Evolutionary conservation across 2,888 invertebrate genomes (phyloP), one percentile per base, ranked within the genome.

Genomic region (Rhabditophanes sp.): DNA sequence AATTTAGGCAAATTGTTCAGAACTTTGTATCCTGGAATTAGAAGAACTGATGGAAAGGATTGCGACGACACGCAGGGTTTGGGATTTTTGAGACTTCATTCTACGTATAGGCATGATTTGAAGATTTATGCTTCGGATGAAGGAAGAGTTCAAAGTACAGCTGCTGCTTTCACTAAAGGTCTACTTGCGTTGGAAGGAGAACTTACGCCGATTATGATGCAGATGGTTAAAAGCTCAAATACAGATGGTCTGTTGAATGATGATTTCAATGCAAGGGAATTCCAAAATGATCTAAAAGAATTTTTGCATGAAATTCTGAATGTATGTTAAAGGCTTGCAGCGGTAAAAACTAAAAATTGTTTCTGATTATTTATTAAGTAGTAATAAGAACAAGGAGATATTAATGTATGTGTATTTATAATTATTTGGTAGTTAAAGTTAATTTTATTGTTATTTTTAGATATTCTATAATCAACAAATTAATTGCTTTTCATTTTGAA

Each of bases 81-180:
- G 26, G 96, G 96, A 1, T 74, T 99, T 5, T 74, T 99, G 16
- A 74, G 85, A 44, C 73, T 99, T 1, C 96, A 99, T 69, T 90
- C 90, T 6, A 99, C 96, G 0, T 99, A 87, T 70, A 78, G 96
- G 0, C 93, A 96, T 68, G 96, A 99, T 68, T 73, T 96, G 40
- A 96, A 96, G 73, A 99, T 99, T 54, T 99, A 99, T 69, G 93
- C 96, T 1, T 90, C 90, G 1, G 96, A 99, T 67, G 96, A 99
- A 67, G 96, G 96, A 2, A 74, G 96, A 36, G 96, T 99, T 2
- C 96, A 99, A 70, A 96, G 96, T 90, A 99, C 96, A 0, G 96
- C 96, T 0, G 96, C 96, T 0, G 96, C 96, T 2, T 99, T 99
- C 69, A 88, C 96, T 2, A 96, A 93, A 72, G 96, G 96, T 0